Evolutionary conservation across 2,888 invertebrate species (phyloP).

Genomic region (Megalurothrips usitatus): DNA sequence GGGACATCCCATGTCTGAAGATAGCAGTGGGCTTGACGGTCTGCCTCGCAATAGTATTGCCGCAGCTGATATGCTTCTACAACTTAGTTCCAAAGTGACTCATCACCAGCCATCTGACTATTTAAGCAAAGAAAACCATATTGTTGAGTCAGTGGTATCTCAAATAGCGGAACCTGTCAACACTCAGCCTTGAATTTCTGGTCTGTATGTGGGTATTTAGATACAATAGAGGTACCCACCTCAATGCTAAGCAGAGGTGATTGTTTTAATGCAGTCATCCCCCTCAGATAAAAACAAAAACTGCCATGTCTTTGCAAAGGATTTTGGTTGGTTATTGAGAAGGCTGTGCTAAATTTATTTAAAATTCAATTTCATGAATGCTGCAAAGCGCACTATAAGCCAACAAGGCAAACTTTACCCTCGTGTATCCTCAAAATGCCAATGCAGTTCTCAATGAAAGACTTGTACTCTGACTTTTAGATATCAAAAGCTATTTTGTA

Average conservation of each 20-base stretch:
- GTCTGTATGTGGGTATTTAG: not conserved
- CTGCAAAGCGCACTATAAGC: conserved; percentile 1
- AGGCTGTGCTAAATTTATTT: not conserved
- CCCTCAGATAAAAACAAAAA: too few species aligned
- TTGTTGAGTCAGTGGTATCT: not conserved
- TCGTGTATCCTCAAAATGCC: not conserved
- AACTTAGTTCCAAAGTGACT: not conserved
- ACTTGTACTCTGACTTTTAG: not conserved
- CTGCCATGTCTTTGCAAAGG: not conserved
- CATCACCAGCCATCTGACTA: not conserved
- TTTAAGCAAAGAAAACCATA: conserved; percentile 10
- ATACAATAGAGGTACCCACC: too few species aligned
- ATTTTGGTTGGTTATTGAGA: not conserved
- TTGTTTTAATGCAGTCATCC: not conserved
- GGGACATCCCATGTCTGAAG: conserved; percentile 3
- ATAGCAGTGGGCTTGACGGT: not conserved
- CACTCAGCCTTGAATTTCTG: not conserved
- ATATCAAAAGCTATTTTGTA: conserved; percentile 12
- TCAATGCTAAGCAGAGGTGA: not conserved
- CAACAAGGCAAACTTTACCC: not conserved
- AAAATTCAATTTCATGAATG: not conserved
- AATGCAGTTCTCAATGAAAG: not conserved
- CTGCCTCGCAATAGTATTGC: not conserved
- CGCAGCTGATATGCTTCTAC: not conserved
- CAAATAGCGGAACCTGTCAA: not conserved